A percentile compares a stretch with the other conserved stretches of the same genome.
Evolutionary conservation across 2,888 invertebrate genomes (phyloP).

Genomic region (Malthinus seriepunctatus): DNA sequence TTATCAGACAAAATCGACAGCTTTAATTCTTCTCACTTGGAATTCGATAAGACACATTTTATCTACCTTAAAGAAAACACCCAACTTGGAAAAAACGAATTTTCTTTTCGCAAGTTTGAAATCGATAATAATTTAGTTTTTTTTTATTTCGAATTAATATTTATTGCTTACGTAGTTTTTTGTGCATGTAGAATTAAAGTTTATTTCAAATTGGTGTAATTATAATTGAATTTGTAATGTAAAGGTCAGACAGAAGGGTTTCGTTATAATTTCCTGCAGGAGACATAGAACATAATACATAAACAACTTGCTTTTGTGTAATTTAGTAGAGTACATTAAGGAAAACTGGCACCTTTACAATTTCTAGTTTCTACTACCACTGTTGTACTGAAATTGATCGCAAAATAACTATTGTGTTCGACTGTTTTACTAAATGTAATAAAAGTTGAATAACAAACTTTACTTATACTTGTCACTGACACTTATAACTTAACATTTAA

Average conservation of each 20-base stretch:
- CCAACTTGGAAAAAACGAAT: not conserved
- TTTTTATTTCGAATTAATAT: no score
- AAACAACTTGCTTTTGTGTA: slow-evolving; percentile 5
- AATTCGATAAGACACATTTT: not conserved
- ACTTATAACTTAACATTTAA: no score
- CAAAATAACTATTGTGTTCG: slow-evolving; percentile 2
- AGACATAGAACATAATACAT: slow-evolving; percentile 3
- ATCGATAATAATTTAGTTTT: no score
- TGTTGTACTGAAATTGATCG: not conserved
- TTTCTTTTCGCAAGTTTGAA: no score
- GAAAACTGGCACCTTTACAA: not conserved
- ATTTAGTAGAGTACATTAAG: slow-evolving; percentile 6
- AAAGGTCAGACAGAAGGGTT: slow-evolving; percentile 8
- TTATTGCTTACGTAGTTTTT: no score
- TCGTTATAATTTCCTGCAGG: slow-evolving; percentile 11
- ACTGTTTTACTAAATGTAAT: not conserved
- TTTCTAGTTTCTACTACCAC: not conserved
- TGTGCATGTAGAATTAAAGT: not conserved
- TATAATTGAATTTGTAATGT: not conserved
- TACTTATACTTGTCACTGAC: not conserved
- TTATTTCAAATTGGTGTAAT: not conserved
- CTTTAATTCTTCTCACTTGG: slow-evolving; percentile 5
- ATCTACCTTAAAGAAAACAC: not conserved
- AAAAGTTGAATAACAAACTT: not conserved
- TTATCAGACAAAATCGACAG: slow-evolving; percentile 5